Base-by-base conservation (phyloP, 2,113 vertebrate genomes). In the Mustela lutreola region DNA sequence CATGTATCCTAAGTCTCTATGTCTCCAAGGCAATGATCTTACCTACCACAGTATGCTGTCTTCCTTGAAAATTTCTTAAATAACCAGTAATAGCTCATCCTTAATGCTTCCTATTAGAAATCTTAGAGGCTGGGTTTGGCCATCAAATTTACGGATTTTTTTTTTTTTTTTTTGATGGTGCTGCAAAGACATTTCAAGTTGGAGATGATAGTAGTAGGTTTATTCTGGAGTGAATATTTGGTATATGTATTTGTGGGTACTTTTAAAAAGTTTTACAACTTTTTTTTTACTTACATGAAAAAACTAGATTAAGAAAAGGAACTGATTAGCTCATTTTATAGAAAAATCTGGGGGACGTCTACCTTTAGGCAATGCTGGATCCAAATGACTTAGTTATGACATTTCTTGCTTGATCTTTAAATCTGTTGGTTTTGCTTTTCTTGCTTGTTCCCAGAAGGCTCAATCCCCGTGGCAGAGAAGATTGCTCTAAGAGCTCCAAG, bases 61-160 rank as follows among this genome's bases (percentile, higher is more conserved):
- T 93, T 87, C 33, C 95, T 48, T 65, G 16, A n/a, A 71, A 94
- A 81, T 50, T 84, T 50, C 21, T 92, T 75, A 83, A 94, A 70
- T 58, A 75, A 15, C 12, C 21, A 45, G n/a, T 83, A 89, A 65
- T 63, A 79, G 67, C 36, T 36, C 39, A 85, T 65, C 31, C 22
- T 79, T 73, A 89, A 65, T 15, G 79, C 19, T 85, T 96, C 16
- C 8, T 85, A 0, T 48, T 89, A 48, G 33, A 80, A 73, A 80
- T 94, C 16, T 92, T 89, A 53, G 73, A 63, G 26, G 36, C 3
- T 83, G 56, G 8, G 18, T 95, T 79, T 85, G 84, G n/a, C 9
- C 26, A 67, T 89, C 21, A 56, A 56, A 28, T 85, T 84, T 79
- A 84, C 14, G 12, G 21, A 16, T 81, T 53, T 48, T 76, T 56